Percentiles rank a stretch among this genome's conserved stretches.
phyloP scores from a whole-genome alignment of 2,888 invertebrate genomes.

The Metopia argyrocephala region DNA sequence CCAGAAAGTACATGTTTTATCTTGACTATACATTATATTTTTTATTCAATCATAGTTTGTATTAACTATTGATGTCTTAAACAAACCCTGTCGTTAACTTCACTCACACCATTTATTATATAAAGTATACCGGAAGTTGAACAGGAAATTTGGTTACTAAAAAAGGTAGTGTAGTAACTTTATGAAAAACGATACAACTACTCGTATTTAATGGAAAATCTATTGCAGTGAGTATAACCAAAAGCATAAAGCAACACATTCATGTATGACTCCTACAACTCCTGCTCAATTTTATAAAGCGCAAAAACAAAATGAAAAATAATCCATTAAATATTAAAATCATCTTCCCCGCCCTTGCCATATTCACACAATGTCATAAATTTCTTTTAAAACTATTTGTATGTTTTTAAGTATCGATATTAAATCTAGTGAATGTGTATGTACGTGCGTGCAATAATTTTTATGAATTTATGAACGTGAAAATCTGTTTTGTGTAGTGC shows the following conservation, averaged over 20 bases:
- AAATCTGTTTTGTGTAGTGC: conserved; percentile 46
- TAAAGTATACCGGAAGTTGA: neutral
- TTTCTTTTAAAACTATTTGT: conserved; percentile 17
- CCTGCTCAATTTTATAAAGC: neutral
- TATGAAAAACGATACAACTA: neutral
- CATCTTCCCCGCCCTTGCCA: neutral
- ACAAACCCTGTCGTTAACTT: no score
- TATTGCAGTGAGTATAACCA: neutral
- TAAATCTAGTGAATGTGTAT: conserved; percentile 23
- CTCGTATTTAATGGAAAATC: conserved; percentile 11
- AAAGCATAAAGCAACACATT: neutral
- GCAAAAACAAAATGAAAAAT: no score
- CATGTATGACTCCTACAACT: neutral
- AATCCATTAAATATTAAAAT: no score
- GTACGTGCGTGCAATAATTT: neutral
- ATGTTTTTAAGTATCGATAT: conserved; percentile 37
- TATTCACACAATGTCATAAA: neutral
- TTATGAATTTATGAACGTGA: conserved; percentile 35
- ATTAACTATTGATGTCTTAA: no score
- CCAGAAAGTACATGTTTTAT: no score
- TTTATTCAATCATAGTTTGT: no score
- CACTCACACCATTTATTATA: neutral
- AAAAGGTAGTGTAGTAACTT: conserved; percentile 27
- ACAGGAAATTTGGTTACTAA: neutral
- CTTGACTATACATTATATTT: no score